Percentiles rank a stretch among this genome's conserved stretches.
These are phyloP conservation scores for Molossus molossus DNA, from an alignment of 2,797 vertebrate species.

Conservation along the genomic window DNA sequence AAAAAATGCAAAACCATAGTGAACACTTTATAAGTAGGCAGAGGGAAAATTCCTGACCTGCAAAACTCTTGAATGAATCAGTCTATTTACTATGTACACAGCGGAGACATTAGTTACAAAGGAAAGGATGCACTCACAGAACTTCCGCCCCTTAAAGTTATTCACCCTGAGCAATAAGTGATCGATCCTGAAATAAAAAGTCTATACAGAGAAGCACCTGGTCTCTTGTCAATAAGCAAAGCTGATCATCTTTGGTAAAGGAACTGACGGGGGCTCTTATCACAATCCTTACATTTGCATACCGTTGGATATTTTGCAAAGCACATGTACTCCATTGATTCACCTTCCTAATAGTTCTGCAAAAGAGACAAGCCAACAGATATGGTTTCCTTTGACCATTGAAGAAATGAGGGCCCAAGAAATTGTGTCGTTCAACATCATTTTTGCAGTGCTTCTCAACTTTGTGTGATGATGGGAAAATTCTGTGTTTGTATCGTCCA, in stretches of 20 bases:
- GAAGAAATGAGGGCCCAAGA: neutral
- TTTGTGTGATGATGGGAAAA: neutral
- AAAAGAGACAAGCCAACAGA: slow-evolving; percentile 31
- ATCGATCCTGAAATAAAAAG: neutral
- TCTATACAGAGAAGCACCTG: neutral
- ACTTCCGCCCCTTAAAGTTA: slow-evolving; percentile 2
- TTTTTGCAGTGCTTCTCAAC: neutral
- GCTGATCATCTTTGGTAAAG: neutral
- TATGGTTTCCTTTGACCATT: neutral
- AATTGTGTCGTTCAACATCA: neutral
- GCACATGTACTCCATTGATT: neutral
- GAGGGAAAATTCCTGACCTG: neutral
- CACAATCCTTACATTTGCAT: neutral
- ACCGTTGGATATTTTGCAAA: neutral
- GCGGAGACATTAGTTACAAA: slow-evolving; percentile 10
- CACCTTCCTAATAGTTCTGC: neutral
- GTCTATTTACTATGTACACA: neutral
- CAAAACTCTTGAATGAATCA: neutral
- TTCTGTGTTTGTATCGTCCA: neutral
- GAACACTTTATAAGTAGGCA: slow-evolving; percentile 40
- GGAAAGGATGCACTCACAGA: neutral
- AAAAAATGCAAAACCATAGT: slow-evolving; percentile 58
- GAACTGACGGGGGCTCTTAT: neutral
- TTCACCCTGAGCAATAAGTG: neutral
- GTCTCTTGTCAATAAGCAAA: neutral